Evolutionary conservation across 2,888 invertebrate genomes (phyloP).

Genomic region (Uloborus plumipes): DNA sequence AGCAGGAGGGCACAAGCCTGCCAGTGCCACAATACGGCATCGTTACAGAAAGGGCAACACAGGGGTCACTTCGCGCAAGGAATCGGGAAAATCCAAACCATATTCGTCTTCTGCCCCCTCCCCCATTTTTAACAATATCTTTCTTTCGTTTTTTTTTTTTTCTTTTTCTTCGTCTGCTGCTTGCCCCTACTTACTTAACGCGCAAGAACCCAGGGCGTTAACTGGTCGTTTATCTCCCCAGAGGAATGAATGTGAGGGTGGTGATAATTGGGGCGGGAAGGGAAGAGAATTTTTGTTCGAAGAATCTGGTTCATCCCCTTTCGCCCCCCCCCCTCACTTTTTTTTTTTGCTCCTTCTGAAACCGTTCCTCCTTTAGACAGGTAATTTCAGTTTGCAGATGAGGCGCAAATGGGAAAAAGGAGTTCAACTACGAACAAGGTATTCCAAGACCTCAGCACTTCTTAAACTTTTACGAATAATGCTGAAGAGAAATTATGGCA

Average conservation of each 20-base stretch:
- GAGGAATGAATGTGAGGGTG: conserved; percentile 50
- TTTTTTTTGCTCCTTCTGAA: no score
- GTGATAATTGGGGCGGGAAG: conserved; percentile 51
- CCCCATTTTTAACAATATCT: neutral
- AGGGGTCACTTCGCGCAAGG: conserved; percentile 34
- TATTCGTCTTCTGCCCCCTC: neutral
- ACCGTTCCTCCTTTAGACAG: conserved; percentile 16
- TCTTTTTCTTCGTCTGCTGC: conserved; percentile 3
- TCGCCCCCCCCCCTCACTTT: conserved; percentile 7
- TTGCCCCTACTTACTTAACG: conserved; percentile 7
- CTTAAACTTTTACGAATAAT: neutral
- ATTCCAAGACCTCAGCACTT: no score
- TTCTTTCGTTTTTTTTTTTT: neutral
- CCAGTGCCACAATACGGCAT: conserved; percentile 33
- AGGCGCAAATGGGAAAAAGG: conserved; percentile 11
- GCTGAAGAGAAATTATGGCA: neutral
- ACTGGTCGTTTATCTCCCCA: conserved; percentile 57
- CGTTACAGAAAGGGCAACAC: conserved; percentile 29
- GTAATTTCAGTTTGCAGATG: conserved; percentile 31
- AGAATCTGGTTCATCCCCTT: conserved; percentile 3
- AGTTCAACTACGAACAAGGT: conserved; percentile 3
- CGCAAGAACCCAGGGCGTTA: conserved; percentile 46
- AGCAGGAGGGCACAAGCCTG: neutral
- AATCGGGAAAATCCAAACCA: conserved; percentile 4
- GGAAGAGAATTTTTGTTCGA: conserved; percentile 16